Percentiles rank a stretch among this genome's conserved stretches.
Evolutionary conservation across 2,113 vertebrate species (phyloP).

Genomic region (Desmodus rotundus): DNA sequence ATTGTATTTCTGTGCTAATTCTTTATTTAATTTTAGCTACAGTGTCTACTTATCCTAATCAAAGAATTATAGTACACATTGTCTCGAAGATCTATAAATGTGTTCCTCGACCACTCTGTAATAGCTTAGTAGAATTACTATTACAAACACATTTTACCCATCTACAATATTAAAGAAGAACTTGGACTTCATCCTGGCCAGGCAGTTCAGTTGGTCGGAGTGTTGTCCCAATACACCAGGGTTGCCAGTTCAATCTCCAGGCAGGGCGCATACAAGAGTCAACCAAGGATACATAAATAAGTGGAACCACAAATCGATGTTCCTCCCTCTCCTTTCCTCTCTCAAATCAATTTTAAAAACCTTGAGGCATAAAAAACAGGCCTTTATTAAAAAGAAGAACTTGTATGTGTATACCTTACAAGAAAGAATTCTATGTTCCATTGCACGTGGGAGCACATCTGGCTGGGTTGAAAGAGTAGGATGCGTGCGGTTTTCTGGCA

Average conservation of each 20-base stretch:
- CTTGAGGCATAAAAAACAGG: too few species aligned
- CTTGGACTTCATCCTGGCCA: background rate
- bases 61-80: slow-evolving; percentile 79
- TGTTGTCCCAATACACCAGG: too few species aligned
- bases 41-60: slow-evolving; percentile 77
- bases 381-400: too few species aligned
- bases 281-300: too few species aligned
- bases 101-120: slow-evolving; percentile 81
- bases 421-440: slow-evolving; percentile 76
- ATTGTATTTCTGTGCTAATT: slow-evolving; percentile 83
- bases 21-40: slow-evolving; percentile 61
- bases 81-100: slow-evolving; percentile 64
- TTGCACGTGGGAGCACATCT: slow-evolving; percentile 81
- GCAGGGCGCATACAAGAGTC: too few species aligned
- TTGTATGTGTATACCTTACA: slow-evolving; percentile 79
- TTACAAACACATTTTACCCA: slow-evolving; percentile 74
- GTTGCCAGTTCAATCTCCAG: too few species aligned
- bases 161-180: slow-evolving; percentile 79
- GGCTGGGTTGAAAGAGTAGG: slow-evolving; percentile 84
- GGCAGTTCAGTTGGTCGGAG: too few species aligned
- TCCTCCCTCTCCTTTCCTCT: too few species aligned
- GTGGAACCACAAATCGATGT: too few species aligned
- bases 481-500: slow-evolving; percentile 85
- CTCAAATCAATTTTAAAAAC: too few species aligned
- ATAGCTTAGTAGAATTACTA: slow-evolving; percentile 80